A percentile compares a stretch with the other conserved stretches of the same genome.
These are phyloP conservation scores for Acanthiza pusilla DNA, from an alignment of 2,797 vertebrate genomes.

Conservation along the genomic window DNA sequence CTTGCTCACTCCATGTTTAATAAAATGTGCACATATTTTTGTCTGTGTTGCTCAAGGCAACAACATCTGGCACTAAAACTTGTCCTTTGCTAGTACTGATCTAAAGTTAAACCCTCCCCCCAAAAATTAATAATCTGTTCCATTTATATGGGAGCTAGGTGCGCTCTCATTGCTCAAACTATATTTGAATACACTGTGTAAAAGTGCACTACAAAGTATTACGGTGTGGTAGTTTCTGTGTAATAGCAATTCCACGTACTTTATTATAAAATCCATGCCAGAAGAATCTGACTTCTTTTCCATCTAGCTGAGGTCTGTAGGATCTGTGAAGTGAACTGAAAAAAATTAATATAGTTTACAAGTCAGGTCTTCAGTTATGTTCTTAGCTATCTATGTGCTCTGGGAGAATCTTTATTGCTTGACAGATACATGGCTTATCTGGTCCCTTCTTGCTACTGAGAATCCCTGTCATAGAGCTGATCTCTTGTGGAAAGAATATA, in stretches of 20 bases:
- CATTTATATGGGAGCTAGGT: not conserved
- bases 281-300: not conserved
- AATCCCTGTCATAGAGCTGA: not conserved
- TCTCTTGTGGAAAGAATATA: not conserved
- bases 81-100: not conserved
- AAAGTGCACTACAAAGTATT: not conserved
- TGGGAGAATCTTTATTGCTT: not conserved
- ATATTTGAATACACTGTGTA: not conserved
- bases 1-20: not conserved
- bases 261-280: not conserved
- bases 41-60: not conserved
- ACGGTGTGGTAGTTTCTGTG: not conserved
- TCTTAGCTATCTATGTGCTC: not conserved
- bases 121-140: not conserved
- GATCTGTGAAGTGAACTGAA: not conserved
- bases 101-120: not conserved
- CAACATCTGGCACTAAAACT: not conserved
- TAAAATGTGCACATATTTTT: not conserved
- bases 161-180: not conserved
- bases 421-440: not conserved
- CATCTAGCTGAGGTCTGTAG: not conserved
- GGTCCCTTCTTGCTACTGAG: not conserved
- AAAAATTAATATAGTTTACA: not conserved
- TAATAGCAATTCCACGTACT: accelerated
- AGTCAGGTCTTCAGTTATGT: not conserved